Percentiles rank a stretch among this genome's conserved stretches.
phyloP scores from a whole-genome alignment of 2,797 vertebrate species.

The Crocidura indochinensis region DNA sequence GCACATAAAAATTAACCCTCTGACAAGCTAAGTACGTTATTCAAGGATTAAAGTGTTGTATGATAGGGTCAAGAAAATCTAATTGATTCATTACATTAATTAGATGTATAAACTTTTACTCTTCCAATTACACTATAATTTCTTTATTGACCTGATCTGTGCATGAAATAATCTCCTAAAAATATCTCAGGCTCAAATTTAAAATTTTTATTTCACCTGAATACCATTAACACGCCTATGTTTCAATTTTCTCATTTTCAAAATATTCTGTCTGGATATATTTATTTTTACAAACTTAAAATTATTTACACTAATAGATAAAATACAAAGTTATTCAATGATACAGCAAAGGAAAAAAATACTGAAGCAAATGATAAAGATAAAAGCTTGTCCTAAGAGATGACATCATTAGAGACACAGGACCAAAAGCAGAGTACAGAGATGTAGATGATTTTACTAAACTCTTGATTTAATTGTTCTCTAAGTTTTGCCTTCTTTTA shows the following conservation, averaged over 20 bases:
- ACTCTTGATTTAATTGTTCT: conserved; percentile 35
- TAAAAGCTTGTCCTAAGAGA: background rate
- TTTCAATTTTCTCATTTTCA: background rate
- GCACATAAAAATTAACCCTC: background rate
- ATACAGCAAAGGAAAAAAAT: background rate
- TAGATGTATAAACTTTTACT: background rate
- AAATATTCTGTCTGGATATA: background rate
- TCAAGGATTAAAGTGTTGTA: background rate
- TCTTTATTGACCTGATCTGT: background rate
- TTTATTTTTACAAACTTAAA: conserved; percentile 13
- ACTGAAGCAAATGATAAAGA: background rate
- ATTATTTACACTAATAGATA: background rate
- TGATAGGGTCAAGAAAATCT: background rate
- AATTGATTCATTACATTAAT: background rate
- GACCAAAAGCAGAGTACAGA: background rate
- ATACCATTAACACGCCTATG: background rate
- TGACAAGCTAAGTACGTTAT: background rate
- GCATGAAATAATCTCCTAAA: background rate
- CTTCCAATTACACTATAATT: background rate
- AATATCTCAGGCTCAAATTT: background rate
- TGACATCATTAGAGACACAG: background rate
- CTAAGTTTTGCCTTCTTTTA: conserved; percentile 48
- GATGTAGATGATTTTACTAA: background rate
- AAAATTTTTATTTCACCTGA: conserved; percentile 18
- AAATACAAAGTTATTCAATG: conserved; percentile 39